Base-by-base conservation (phyloP, 2,888 invertebrate genomes). In the Hedya salicella region DNA sequence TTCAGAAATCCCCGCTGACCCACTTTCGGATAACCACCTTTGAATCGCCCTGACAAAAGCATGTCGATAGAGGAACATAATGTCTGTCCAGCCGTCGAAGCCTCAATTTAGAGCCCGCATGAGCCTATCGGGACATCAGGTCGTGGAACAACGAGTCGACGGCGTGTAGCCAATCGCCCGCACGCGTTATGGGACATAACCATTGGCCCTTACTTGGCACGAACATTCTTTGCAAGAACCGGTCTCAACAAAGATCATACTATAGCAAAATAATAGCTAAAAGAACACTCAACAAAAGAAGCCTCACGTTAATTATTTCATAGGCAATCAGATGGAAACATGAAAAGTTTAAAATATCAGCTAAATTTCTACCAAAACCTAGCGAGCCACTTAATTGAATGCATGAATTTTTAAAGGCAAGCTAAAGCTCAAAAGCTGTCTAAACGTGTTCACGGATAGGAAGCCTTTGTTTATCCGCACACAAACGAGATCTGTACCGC, bases 41-140 rank as follows among this genome's bases (percentile, higher is more conserved):
- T 87, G 86, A 87, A 87, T 87, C 72, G 80, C 77, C 71, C 79
- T 82, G 84, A 89, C 88, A 90, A 89, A 89, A 87, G 88, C 88
- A 85, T 81, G 85, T 88, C 86, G 80, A 82, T 83, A 83, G 86
- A 82, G 82, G 87, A 85, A 86, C 88, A 87, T 86, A 85, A 89
- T 87, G 84, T 85, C 81, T 78, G 82, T 75, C 74, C 75, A 78
- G 75, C 79, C 78, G 77, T 78, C 80, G 79, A 78, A 81, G 85
- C 81, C 75, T 84, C 87, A 86, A 88, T 89, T 86, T 83, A 84
- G 81, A 81, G 79, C 89, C 89, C 88, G 86, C 84, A 90, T 88
- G 78, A 76, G 81, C 77, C 81, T 83, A 83, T 81, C 80, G 74
- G 75, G 77, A 77, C 81, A 82, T 81, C 79, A 68, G 65, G 52